A percentile compares a stretch with the other conserved stretches of the same genome.
These are phyloP conservation scores for Clitarchus hookeri DNA, from an alignment of 2,888 invertebrate genomes.

Conservation along the genomic window DNA sequence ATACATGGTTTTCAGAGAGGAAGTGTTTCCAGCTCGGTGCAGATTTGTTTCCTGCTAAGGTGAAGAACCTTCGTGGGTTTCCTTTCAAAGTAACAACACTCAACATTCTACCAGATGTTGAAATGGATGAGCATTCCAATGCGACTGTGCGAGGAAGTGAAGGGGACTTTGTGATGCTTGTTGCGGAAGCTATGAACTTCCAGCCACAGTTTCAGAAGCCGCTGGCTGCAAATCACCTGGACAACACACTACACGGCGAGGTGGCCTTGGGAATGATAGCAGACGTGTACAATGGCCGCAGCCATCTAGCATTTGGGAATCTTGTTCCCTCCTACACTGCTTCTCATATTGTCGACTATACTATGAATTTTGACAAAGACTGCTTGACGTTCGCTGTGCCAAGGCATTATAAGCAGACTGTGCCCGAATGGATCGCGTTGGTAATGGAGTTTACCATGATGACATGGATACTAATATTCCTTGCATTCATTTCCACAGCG, in stretches of 20 bases:
- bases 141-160: background rate
- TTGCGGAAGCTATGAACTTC: background rate
- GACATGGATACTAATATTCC: background rate
- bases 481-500: background rate
- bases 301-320: background rate
- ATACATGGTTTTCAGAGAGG: background rate
- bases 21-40: background rate
- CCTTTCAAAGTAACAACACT: background rate
- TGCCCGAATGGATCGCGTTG: background rate
- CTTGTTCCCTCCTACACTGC: background rate
- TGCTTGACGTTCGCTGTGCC: background rate
- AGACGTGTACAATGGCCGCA: background rate
- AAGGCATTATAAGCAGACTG: background rate
- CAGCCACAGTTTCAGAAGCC: background rate
- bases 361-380: background rate
- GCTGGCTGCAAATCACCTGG: background rate
- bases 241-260: background rate
- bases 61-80: conserved; percentile 5
- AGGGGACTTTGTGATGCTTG: background rate
- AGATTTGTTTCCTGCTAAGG: background rate
- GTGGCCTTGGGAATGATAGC: background rate
- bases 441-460: background rate
- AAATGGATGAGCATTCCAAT: background rate
- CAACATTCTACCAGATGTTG: background rate
- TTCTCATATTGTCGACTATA: background rate